A percentile compares a stretch with the other conserved stretches of the same genome.
phyloP scores from a whole-genome alignment of 2,888 invertebrate species.

The Abscondita cerata region DNA sequence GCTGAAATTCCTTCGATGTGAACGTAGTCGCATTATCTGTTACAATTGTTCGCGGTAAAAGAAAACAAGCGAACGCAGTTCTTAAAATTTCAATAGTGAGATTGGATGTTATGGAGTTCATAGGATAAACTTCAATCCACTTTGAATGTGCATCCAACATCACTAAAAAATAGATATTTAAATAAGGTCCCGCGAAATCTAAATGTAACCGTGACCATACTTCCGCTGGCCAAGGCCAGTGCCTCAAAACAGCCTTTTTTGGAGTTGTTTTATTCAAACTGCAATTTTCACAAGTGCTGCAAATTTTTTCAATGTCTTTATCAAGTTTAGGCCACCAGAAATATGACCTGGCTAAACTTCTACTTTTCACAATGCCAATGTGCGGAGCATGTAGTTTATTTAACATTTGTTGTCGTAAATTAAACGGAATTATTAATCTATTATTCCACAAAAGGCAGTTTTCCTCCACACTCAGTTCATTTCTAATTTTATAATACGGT shows the following conservation, averaged over 20 bases:
- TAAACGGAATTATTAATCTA: background rate
- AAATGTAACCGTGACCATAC: too few species aligned
- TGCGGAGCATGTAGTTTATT: background rate
- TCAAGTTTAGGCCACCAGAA: too few species aligned
- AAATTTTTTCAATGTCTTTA: constrained; percentile 6
- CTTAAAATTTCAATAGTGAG: too few species aligned
- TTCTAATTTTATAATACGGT: too few species aligned
- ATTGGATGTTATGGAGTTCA: too few species aligned
- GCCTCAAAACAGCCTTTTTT: too few species aligned
- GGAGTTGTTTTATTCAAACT: background rate
- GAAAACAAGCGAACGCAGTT: too few species aligned
- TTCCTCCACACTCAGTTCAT: background rate
- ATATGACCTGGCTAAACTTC: background rate
- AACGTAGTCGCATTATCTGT: background rate
- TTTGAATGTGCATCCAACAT: background rate
- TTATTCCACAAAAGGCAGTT: constrained; percentile 5
- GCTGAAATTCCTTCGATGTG: background rate
- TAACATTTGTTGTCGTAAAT: background rate
- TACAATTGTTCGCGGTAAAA: background rate
- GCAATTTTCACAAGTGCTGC: background rate
- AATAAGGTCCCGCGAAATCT: too few species aligned
- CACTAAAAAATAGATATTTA: too few species aligned
- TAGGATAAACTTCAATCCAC: too few species aligned
- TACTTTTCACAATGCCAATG: too few species aligned
- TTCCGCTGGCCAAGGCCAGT: too few species aligned